Percentiles rank a stretch among this genome's conserved stretches.
phyloP scores from a whole-genome alignment of 1,140 invertebrate genomes.

The Mesaphorura yosii region DNA sequence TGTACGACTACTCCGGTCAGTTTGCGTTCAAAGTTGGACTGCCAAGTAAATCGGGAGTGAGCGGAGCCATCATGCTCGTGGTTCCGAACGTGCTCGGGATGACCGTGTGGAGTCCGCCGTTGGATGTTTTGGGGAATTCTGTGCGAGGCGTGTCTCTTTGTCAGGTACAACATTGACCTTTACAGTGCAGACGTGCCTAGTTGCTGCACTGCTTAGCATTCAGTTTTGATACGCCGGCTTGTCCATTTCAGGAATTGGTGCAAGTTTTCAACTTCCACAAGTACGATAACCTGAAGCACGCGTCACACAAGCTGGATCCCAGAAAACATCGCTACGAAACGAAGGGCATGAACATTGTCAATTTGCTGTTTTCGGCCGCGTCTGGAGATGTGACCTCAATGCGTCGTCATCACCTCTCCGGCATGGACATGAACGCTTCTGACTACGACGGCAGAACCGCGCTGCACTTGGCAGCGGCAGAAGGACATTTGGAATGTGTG shows the following conservation, averaged over 20 bases:
- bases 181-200: too few species aligned
- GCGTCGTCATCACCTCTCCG: constrained; percentile 60
- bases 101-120: constrained; percentile 49
- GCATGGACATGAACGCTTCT: constrained; percentile 36
- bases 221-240: too few species aligned
- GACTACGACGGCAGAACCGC: too few species aligned
- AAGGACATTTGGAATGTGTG: not conserved
- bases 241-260: constrained; percentile 82
- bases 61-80: constrained; percentile 51
- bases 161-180: too few species aligned
- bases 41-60: constrained; percentile 54
- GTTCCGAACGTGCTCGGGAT: constrained; percentile 53
- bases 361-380: constrained; percentile 73
- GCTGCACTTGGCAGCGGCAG: not conserved
- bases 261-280: constrained; percentile 90
- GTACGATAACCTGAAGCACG: constrained; percentile 88
- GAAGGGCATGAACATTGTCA: constrained; percentile 81
- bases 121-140: constrained; percentile 49
- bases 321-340: constrained; percentile 81
- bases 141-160: constrained; percentile 47
- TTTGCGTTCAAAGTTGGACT: constrained; percentile 48
- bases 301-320: constrained; percentile 83
- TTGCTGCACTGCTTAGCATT: too few species aligned
- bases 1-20: constrained; percentile 42
- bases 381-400: constrained; percentile 73